Conservation (phyloP, 1,140 invertebrate species). For the Dufourea novaeangliae region DNA sequence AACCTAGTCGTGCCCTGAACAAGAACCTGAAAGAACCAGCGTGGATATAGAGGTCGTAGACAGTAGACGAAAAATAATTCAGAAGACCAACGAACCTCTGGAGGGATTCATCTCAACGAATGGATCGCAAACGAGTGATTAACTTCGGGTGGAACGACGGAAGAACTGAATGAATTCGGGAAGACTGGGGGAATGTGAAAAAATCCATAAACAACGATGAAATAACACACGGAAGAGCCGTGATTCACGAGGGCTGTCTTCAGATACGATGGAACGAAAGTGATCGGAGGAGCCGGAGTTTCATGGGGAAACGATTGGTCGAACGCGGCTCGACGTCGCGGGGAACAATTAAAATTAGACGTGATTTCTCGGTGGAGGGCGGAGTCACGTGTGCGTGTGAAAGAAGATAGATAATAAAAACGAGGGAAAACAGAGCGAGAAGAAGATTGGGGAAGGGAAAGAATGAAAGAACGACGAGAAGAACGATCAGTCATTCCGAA, state of each 20-base stretch:
- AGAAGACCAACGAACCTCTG: neutral
- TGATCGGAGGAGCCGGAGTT: too few relatives aligned
- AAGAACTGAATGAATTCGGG: neutral
- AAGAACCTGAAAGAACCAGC: neutral
- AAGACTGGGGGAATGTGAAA: neutral
- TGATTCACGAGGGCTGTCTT: too few relatives aligned
- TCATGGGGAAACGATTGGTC: too few relatives aligned
- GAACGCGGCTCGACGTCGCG: too few relatives aligned
- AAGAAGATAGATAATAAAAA: neutral
- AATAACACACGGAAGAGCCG: neutral
- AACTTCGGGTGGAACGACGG: neutral
- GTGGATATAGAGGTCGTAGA: neutral
- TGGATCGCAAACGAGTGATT: neutral
- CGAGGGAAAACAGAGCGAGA: neutral
- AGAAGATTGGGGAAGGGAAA: neutral
- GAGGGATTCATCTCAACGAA: neutral
- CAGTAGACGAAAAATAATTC: neutral
- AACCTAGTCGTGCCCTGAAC: too few relatives aligned
- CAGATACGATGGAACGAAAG: too few relatives aligned
- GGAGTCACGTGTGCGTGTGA: neutral
- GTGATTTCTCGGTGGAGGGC: neutral
- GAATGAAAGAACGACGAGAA: conserved; percentile 11
- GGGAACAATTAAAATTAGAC: conserved; percentile 20
- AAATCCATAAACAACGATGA: neutral
- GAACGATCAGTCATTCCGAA: conserved; percentile 33